phyloP scores from a whole-genome alignment of 2,797 vertebrate genomes.

The Spheniscus humboldti region DNA sequence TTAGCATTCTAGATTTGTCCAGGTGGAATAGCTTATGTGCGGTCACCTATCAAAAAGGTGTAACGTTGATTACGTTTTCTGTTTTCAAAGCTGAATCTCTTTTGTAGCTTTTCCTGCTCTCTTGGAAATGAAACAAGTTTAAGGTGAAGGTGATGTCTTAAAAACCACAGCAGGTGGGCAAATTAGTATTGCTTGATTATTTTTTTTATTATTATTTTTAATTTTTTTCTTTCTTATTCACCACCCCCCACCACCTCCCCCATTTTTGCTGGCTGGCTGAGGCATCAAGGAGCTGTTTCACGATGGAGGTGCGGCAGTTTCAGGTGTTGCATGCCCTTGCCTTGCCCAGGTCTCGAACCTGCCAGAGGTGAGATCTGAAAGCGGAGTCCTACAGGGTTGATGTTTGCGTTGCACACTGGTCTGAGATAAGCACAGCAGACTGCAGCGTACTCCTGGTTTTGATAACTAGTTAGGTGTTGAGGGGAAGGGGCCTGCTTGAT shows the following conservation, averaged over 20 bases:
- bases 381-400: not conserved
- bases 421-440: not conserved
- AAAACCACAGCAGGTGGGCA: not conserved
- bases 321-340: not conserved
- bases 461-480: not conserved
- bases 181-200: not conserved
- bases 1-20: not conserved
- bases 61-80: not conserved
- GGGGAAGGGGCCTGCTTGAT: not conserved
- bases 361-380: not conserved
- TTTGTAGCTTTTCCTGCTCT: not conserved
- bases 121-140: not conserved
- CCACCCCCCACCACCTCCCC: rapidly evolving
- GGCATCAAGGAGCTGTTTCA: not conserved
- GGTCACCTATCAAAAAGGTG: not conserved
- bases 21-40: not conserved
- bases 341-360: not conserved
- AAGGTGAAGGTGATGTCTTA: not conserved
- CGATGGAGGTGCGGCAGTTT: not conserved
- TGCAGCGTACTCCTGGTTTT: not conserved
- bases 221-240: not conserved
- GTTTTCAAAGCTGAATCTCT: not conserved
- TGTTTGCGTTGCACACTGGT: not conserved
- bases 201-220: no score
- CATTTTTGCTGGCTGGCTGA: not conserved